Evolutionary conservation across 2,888 invertebrate species (phyloP).

Genomic region (Saturnia japonica): DNA sequence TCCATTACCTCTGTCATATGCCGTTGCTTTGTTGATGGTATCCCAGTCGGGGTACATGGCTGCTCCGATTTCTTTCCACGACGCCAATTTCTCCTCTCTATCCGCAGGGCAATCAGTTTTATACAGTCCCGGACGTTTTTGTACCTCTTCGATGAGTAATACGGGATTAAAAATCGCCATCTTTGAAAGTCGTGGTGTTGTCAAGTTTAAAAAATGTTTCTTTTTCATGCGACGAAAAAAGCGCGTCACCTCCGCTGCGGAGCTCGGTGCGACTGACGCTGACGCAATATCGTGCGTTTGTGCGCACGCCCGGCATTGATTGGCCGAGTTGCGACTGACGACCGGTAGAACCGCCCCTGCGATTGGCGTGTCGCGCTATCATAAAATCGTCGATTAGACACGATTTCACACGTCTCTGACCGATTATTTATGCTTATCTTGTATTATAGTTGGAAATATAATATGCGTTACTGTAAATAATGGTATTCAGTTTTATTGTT

Average conservation of each 20-base stretch:
- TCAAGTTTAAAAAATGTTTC: constrained; percentile 15
- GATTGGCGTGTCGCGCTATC: constrained; percentile 33
- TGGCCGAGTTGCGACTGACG: constrained; percentile 43
- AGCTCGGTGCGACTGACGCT: constrained; percentile 55
- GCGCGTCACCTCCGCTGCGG: constrained; percentile 45
- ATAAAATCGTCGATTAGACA: constrained; percentile 11
- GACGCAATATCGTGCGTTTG: constrained; percentile 37
- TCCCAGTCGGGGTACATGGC: constrained; percentile 65
- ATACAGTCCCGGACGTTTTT: constrained; percentile 69
- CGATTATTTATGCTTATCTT: constrained; percentile 12
- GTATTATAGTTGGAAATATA: background rate
- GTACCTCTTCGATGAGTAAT: constrained; percentile 68
- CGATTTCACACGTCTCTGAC: constrained; percentile 11
- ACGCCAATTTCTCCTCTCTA: constrained; percentile 66
- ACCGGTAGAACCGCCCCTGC: constrained; percentile 49
- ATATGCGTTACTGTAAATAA: constrained; percentile 1
- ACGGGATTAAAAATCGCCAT: constrained; percentile 52
- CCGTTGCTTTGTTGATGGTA: constrained; percentile 62
- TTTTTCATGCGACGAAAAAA: constrained; percentile 47
- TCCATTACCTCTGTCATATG: constrained; percentile 67
- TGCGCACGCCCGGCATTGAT: constrained; percentile 43
- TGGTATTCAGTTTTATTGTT: background rate
- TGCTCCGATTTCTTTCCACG: constrained; percentile 73
- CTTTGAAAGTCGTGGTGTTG: constrained; percentile 23
- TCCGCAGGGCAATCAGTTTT: constrained; percentile 70